These are phyloP conservation scores for Takifugu rubripes DNA, from an alignment of 2,797 vertebrate genomes.

Conservation along the genomic window DNA sequence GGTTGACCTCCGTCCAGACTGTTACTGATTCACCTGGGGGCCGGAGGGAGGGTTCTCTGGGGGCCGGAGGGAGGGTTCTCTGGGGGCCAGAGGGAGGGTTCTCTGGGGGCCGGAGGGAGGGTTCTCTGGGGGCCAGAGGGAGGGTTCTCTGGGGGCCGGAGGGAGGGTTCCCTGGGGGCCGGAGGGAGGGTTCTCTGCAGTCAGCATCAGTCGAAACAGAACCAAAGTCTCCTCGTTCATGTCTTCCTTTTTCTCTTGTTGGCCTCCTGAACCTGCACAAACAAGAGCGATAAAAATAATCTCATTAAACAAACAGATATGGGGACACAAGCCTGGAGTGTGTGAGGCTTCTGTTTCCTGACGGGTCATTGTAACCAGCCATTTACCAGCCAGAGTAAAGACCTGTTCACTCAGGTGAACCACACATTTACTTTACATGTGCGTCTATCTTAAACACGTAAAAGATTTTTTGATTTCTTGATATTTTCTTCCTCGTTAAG, in stretches of 20 bases:
- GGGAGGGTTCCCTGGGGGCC: background rate
- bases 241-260: background rate
- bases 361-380: background rate
- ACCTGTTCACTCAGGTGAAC: too few relatives aligned
- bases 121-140: background rate
- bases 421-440: too few relatives aligned
- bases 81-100: background rate
- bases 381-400: background rate
- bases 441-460: too few relatives aligned
- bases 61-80: background rate
- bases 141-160: background rate
- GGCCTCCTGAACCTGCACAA: constrained; percentile 11
- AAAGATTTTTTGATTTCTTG: too few relatives aligned
- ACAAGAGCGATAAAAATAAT: constrained; percentile 14
- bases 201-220: background rate
- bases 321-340: constrained; percentile 4
- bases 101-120: background rate
- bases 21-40: background rate
- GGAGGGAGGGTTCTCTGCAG: background rate
- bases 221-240: background rate
- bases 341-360: background rate
- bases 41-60: background rate
- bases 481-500: too few relatives aligned
- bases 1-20: background rate
- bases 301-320: constrained; percentile 17